Evolutionary conservation across 2,888 invertebrate genomes (phyloP).

Genomic region (Zygogramma bicolorata): DNA sequence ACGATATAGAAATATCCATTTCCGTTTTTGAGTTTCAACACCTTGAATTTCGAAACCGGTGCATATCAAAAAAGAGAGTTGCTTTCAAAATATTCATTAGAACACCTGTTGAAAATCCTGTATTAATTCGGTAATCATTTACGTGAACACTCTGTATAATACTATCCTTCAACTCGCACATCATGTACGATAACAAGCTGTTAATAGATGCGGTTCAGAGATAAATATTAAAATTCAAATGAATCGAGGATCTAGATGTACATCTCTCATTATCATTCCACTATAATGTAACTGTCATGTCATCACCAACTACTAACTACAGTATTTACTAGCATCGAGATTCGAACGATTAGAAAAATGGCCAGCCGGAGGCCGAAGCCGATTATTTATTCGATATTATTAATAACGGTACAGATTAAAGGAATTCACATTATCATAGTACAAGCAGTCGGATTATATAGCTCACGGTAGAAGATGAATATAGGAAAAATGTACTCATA

Average conservation of each 20-base stretch:
- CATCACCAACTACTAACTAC: slow-evolving; percentile 4
- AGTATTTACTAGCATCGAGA: not conserved
- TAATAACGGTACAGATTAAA: not conserved
- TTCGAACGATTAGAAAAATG: not conserved
- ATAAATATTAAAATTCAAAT: not conserved
- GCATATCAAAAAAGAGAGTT: too few species aligned
- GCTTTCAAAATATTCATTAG: too few species aligned
- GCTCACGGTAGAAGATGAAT: not conserved
- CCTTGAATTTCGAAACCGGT: too few species aligned
- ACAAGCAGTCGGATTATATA: not conserved
- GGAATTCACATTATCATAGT: slow-evolving; percentile 6
- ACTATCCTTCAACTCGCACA: too few species aligned
- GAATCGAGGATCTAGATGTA: not conserved
- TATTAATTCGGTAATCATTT: too few species aligned
- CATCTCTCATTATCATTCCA: not conserved
- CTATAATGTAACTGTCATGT: slow-evolving; percentile 3
- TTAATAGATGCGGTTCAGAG: not conserved
- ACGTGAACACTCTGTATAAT: too few species aligned
- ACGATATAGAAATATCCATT: too few species aligned
- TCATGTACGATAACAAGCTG: not conserved
- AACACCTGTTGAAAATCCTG: too few species aligned
- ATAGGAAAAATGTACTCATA: too few species aligned
- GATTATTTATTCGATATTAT: slow-evolving; percentile 4
- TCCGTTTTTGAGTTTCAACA: too few species aligned
- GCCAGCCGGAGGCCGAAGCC: not conserved